phyloP scores from a whole-genome alignment of 1,140 invertebrate genomes.

The Argopecten irradians region DNA sequence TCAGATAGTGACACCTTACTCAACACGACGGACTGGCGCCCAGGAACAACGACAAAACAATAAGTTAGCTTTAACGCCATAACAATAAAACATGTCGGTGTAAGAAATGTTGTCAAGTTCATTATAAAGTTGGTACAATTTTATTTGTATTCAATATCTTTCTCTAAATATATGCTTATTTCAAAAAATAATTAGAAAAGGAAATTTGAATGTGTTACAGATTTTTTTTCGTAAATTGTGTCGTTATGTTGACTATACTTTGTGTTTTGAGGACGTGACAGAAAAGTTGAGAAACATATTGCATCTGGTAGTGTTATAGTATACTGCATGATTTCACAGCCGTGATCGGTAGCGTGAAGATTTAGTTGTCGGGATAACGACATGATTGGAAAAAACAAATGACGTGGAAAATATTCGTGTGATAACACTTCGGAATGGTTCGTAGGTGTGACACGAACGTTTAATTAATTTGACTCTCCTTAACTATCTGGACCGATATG shows the following conservation, averaged over 20 bases:
- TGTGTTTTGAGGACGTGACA: neutral
- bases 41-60: neutral
- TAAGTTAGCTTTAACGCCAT: neutral
- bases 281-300: slow-evolving; percentile 3
- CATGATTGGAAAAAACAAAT: neutral
- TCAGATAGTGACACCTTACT: neutral
- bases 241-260: neutral
- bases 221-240: neutral
- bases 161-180: neutral
- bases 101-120: neutral
- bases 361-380: neutral
- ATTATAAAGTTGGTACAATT: neutral
- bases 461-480: slow-evolving; percentile 3
- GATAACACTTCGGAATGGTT: neutral
- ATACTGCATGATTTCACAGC: neutral
- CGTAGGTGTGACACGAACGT: neutral
- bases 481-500: neutral
- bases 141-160: neutral
- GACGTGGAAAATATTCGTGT: neutral
- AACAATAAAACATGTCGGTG: neutral
- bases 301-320: neutral
- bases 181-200: neutral
- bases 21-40: neutral
- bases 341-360: neutral
- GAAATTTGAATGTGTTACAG: neutral